phyloP scores from a whole-genome alignment of 2,888 invertebrate genomes.

The Patella ulyssiponensis region DNA sequence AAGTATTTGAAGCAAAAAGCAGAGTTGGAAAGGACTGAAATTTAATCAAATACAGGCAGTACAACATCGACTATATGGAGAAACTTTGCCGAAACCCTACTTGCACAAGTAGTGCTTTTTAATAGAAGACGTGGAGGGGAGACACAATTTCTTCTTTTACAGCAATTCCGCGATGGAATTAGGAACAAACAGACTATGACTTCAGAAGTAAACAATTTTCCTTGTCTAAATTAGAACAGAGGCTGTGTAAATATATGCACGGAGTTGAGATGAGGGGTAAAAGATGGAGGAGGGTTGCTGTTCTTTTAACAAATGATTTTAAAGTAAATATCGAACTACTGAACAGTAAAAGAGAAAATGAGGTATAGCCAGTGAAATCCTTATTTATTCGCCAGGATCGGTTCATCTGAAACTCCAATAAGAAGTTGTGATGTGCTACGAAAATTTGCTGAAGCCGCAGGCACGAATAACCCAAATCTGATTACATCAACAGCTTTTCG shows the following conservation, averaged over 20 bases:
- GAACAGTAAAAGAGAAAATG: background rate
- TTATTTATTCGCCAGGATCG: background rate
- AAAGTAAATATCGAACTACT: background rate
- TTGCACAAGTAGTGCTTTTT: background rate
- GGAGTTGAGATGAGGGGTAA: background rate
- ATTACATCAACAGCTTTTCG: constrained; percentile 2
- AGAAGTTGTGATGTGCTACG: constrained; percentile 10
- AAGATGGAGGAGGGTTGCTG: constrained; percentile 2
- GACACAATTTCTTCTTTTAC: background rate
- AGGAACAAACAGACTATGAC: background rate
- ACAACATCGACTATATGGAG: background rate
- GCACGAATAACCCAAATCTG: background rate
- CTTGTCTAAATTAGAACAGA: background rate
- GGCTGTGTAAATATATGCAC: background rate
- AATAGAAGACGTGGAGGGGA: constrained; percentile 3
- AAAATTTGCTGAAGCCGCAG: background rate
- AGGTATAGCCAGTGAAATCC: background rate
- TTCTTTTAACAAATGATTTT: background rate
- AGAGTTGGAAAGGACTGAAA: background rate
- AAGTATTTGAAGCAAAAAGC: constrained; percentile 1
- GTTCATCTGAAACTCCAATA: constrained; percentile 11
- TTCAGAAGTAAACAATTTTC: background rate
- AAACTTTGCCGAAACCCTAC: background rate
- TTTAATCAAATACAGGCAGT: background rate
- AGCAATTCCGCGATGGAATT: background rate